Conservation (phyloP, 2,888 invertebrate genomes). For the Drosophila picticornis region DNA sequence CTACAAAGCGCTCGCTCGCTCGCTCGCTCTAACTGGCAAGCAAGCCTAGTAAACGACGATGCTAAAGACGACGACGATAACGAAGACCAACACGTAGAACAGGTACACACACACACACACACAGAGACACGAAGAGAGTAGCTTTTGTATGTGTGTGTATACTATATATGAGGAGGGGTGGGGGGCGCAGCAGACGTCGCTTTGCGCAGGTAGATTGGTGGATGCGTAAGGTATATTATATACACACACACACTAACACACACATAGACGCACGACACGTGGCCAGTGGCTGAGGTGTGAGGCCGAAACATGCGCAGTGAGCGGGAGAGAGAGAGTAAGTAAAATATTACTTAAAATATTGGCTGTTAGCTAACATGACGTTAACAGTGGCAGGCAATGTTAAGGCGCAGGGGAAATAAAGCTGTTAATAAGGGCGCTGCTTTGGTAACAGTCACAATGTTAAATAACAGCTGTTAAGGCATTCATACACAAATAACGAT, state of each 20-base stretch:
- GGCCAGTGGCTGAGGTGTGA: conserved; percentile 56
- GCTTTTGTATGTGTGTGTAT: conserved; percentile 47
- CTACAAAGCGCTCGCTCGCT: conserved; percentile 53
- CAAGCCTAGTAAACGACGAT: conserved; percentile 25
- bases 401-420: conserved; percentile 39
- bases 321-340: conserved; percentile 18
- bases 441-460: conserved; percentile 14
- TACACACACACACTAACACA: conserved; percentile 62
- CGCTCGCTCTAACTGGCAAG: conserved; percentile 40
- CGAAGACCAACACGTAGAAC: conserved; percentile 68
- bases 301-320: conserved; percentile 58
- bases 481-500: conserved; percentile 48
- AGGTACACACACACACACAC: conserved; percentile 61
- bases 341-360: not conserved
- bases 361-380: conserved; percentile 19
- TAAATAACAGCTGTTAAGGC: conserved; percentile 19
- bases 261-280: conserved; percentile 46
- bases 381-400: conserved; percentile 9
- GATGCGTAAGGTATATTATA: conserved; percentile 84
- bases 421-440: conserved; percentile 28
- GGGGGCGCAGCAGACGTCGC: conserved; percentile 53
- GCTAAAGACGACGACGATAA: conserved; percentile 50
- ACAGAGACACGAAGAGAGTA: conserved; percentile 34
- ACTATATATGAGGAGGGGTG: conserved; percentile 27
- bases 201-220: conserved; percentile 85